A percentile compares a stretch with the other conserved stretches of the same genome.
Evolutionary conservation across 2,113 vertebrate genomes (phyloP).

Genomic region (Anoplopoma fimbria): DNA sequence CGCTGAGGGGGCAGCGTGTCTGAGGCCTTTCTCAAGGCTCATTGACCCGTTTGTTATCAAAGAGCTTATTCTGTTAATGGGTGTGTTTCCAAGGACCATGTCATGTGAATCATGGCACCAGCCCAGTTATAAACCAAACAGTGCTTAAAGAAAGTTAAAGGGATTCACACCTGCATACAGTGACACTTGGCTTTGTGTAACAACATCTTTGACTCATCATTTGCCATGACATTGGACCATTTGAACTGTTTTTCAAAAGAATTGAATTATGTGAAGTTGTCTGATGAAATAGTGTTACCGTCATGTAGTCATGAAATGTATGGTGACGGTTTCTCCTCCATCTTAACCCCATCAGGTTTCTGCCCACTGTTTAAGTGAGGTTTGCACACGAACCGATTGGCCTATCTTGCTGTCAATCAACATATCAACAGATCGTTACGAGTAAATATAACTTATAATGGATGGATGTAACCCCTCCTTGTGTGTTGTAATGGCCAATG

Average conservation of each 20-base stretch:
- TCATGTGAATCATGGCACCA: constrained; percentile 17
- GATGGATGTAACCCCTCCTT: not conserved
- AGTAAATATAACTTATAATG: not conserved
- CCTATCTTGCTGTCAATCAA: not conserved
- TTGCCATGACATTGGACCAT: not conserved
- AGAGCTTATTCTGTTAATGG: constrained; percentile 61
- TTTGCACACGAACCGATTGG: not conserved
- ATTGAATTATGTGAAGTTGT: not conserved
- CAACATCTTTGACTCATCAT: not conserved
- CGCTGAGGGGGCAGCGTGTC: constrained; percentile 52
- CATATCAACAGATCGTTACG: not conserved
- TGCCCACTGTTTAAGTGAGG: not conserved
- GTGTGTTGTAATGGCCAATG: not conserved
- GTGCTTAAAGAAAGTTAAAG: not conserved
- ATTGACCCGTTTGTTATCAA: constrained; percentile 64
- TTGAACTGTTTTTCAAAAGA: constrained; percentile 6
- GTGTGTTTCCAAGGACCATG: constrained; percentile 20
- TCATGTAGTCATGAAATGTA: not conserved
- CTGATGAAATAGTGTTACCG: not conserved
- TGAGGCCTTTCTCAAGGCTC: constrained; percentile 55
- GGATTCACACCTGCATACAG: not conserved
- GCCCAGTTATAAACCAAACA: not conserved
- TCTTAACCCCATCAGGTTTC: not conserved
- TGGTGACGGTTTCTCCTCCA: not conserved
- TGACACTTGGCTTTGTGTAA: not conserved